Base-by-base conservation (phyloP, 2,888 invertebrate genomes). In the Linhomoeus sp. region DNA sequence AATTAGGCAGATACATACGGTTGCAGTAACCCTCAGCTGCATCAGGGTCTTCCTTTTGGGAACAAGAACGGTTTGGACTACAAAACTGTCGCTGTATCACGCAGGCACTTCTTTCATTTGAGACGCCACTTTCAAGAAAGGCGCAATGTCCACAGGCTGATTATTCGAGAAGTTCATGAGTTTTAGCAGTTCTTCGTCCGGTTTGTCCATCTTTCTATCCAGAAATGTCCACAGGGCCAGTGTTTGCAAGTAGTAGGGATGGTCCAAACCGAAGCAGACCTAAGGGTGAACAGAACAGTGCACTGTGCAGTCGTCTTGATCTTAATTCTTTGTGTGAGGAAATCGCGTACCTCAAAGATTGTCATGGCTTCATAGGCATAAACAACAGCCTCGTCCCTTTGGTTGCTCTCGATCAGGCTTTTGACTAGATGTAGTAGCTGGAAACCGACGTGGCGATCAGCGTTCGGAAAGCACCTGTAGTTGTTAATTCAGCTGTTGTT, bases 351-450 rank as follows among this genome's bases (percentile, higher is more conserved):
- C 46, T 62, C 62, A 41, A 62, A 59, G n/a, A 62, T 61, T 44
- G 56, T 56, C 62, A 62, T 62, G 1, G 61, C 62, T 43, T 62
- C 62, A 49, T 56, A 62, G 23, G 61, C 59, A 45, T 59, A 60
- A 7, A 55, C 51, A 37, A 56, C 54, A 1, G 62, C 62, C 15
- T 59, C 57, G 14, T 55, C 53, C 42, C 62, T 51, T 24, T 56
- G 47, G 3, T 54, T 57, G 17, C 55, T 46, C 40, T 58, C 54
- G 24, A 62, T 53, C 23, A 62, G 45, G 1, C 56, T 47, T 41
- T 55, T 55, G n/a, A 60, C 58, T 22, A 59, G 53, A 43, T 62
- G 56, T 29, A 62, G 49, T 19, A 62, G 52, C 41, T 60, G 58
- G 47, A 56, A 61, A 25, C 59, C 60, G 15, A 59, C 55, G 44